Percentiles rank a stretch among this genome's conserved stretches.
phyloP scores from a whole-genome alignment of 92 coral and sea anemone species.

The Actinernus sp. region DNA sequence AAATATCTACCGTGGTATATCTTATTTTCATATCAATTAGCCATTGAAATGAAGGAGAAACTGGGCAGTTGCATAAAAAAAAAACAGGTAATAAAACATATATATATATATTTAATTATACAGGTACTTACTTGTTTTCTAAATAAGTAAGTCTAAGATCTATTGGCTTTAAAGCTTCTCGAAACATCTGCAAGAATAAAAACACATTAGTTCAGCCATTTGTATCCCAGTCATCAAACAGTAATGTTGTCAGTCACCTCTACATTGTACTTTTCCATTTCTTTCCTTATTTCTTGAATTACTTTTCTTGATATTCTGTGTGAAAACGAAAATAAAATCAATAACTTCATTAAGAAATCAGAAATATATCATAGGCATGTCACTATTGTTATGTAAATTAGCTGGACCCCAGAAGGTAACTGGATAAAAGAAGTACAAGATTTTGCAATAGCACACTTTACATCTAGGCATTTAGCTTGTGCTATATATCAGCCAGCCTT shows the following conservation, averaged over 20 bases:
- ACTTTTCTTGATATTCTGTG: constrained; percentile 72
- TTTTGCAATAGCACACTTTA: too few species aligned
- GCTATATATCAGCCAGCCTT: too few species aligned
- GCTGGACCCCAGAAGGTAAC: too few species aligned
- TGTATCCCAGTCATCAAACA: background rate
- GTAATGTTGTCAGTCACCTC: constrained; percentile 39
- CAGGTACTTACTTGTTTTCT: constrained; percentile 69
- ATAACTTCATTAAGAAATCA: background rate
- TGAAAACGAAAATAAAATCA: constrained; percentile 1
- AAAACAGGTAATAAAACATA: too few species aligned
- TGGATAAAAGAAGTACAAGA: too few species aligned
- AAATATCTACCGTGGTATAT: too few species aligned
- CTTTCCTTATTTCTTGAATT: constrained; percentile 64
- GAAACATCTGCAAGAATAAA: constrained; percentile 51
- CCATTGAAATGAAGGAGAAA: too few species aligned
- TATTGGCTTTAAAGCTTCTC: constrained; percentile 78
- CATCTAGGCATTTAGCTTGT: too few species aligned
- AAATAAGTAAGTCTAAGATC: constrained; percentile 76
- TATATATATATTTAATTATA: background rate
- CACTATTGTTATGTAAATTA: too few species aligned
- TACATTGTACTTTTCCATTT: constrained; percentile 75
- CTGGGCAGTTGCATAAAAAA: too few species aligned
- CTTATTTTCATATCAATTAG: too few species aligned
- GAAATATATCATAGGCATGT: background rate
- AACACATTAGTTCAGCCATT: background rate